These are phyloP conservation scores for Bolinopsis microptera DNA, from an alignment of 37 sponge, comb jelly and placozoan genomes.

Conservation along the genomic window DNA sequence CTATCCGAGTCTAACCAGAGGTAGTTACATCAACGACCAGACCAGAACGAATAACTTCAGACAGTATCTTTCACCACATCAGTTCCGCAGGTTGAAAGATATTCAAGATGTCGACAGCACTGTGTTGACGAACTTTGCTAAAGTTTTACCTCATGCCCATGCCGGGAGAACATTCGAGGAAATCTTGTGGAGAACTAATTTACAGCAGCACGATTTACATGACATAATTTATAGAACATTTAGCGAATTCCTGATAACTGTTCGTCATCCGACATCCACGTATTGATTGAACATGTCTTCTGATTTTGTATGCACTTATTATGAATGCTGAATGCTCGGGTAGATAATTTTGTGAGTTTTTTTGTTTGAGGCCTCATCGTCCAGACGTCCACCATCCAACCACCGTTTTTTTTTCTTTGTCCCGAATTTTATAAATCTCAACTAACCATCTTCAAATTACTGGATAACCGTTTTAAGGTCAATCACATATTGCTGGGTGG, in stretches of 20 bases:
- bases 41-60: neutral
- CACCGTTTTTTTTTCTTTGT: no score
- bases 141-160: constrained; percentile 50
- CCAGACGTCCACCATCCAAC: no score
- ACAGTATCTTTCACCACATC: constrained; percentile 36
- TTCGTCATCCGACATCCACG: constrained; percentile 30
- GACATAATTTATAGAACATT: constrained; percentile 51
- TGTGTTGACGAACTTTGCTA: constrained; percentile 58
- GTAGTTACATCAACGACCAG: neutral
- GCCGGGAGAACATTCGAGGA: constrained; percentile 26
- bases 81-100: neutral
- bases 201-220: constrained; percentile 40
- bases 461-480: no score
- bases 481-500: no score
- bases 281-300: constrained; percentile 3
- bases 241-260: constrained; percentile 13
- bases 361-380: no score
- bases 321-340: no score
- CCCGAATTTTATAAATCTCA: no score
- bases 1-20: constrained; percentile 39
- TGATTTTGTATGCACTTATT: no score
- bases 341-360: neutral
- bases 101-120: neutral
- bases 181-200: constrained; percentile 49
- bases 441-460: no score